Conservation (phyloP, 2,797 vertebrate genomes). For the Lagocephalus sceleratus region DNA sequence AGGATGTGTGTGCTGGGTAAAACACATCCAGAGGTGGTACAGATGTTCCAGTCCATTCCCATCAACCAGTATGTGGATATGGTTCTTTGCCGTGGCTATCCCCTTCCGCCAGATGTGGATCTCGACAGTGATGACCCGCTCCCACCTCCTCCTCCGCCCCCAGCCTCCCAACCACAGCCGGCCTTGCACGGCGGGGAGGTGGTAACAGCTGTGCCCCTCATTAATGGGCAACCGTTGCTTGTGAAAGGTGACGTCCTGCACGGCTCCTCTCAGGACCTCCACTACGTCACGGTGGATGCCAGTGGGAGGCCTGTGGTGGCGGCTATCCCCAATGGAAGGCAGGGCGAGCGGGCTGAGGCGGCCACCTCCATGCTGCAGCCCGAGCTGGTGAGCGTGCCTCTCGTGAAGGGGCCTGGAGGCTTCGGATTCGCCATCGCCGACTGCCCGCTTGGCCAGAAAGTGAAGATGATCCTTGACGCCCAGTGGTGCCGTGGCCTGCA, state of each 20-base stretch:
- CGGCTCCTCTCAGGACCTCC: slow-evolving; percentile 82
- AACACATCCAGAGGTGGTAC: slow-evolving; percentile 97
- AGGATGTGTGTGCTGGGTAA: slow-evolving; percentile 93
- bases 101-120: slow-evolving; percentile 87
- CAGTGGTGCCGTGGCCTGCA: slow-evolving; percentile 96
- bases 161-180: slow-evolving; percentile 43
- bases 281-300: slow-evolving; percentile 76
- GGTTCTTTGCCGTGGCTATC: slow-evolving; percentile 93
- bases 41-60: slow-evolving; percentile 96
- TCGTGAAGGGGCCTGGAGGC: slow-evolving; percentile 94
- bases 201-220: slow-evolving; percentile 82
- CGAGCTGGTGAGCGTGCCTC: slow-evolving; percentile 87
- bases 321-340: slow-evolving; percentile 77
- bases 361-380: slow-evolving; percentile 74
- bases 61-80: slow-evolving; percentile 93
- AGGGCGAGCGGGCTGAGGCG: slow-evolving; percentile 72
- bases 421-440: slow-evolving; percentile 98
- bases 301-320: slow-evolving; percentile 71
- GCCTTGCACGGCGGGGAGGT: slow-evolving; percentile 75
- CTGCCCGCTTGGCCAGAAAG: slow-evolving; percentile 94
- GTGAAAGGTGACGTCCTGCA: slow-evolving; percentile 83
- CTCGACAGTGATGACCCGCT: slow-evolving; percentile 67
- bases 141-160: slow-evolving; percentile 59
- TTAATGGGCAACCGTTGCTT: slow-evolving; percentile 73
- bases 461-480: slow-evolving; percentile 97